These are phyloP conservation scores for Andricus quercusramuli DNA, from an alignment of 2,888 invertebrate genomes.

Conservation along the genomic window DNA sequence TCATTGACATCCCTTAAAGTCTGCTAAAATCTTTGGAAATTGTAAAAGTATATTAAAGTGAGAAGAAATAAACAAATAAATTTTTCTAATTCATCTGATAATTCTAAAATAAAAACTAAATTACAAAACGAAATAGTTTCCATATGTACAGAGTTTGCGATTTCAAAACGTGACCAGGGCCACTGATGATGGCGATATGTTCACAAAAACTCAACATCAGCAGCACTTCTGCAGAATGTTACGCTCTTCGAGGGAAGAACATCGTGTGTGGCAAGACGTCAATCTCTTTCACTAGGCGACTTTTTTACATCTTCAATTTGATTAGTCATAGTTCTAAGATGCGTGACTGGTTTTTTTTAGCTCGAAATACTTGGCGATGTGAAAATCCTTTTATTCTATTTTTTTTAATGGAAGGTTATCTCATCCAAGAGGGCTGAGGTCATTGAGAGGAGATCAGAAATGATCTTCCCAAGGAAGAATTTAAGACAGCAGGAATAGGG, in stretches of 20 bases:
- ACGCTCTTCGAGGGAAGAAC: slow-evolving; percentile 13
- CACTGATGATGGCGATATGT: slow-evolving; percentile 60
- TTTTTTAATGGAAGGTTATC: neutral
- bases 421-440: neutral
- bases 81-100: no score
- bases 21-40: no score
- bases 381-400: neutral
- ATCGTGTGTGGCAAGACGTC: slow-evolving; percentile 26
- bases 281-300: slow-evolving; percentile 18
- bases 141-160: slow-evolving; percentile 42
- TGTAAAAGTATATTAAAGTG: no score
- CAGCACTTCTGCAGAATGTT: slow-evolving; percentile 43
- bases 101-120: neutral
- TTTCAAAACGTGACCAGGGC: slow-evolving; percentile 60
- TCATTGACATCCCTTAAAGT: no score
- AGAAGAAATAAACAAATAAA: no score
- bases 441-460: slow-evolving; percentile 20
- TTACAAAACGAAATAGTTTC: neutral
- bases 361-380: neutral
- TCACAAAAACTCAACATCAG: slow-evolving; percentile 59
- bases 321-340: neutral
- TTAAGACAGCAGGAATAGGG: slow-evolving; percentile 43
- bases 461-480: slow-evolving; percentile 39
- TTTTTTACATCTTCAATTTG: neutral
- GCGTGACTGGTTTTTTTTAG: neutral